Evolutionary conservation across 23 tunicate species (phyloP), one percentile per base, ranked within the genome.

Genomic region (Halocynthia aurantium): DNA sequence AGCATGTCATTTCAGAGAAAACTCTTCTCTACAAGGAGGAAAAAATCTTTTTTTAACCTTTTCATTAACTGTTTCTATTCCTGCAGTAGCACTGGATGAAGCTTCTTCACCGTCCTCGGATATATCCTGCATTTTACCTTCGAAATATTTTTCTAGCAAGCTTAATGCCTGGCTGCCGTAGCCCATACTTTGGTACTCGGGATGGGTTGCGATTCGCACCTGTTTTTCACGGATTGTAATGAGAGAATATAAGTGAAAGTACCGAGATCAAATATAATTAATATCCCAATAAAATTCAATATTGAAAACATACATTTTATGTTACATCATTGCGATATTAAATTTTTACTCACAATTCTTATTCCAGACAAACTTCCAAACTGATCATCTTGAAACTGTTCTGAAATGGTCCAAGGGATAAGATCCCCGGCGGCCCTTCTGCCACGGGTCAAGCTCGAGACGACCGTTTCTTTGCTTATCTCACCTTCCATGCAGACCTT

Each of bases 161-260:
- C 83, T 51, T 21, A 95, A 15, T 10, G 99, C 99, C 9, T 84
- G 73, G 22, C 81, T 80, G 40, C 99, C 99, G 51, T 95, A 95
- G 15, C 96, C 96, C 91, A 91, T 91, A 62, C 96, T 85, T 57
- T 95, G 99, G 73, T 89, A 95, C 63, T 82, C 84, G 9, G 99
- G 96, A 75, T 95, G 99, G 22, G 99, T 95, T 50, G 99, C 99
- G 55, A 95, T 95, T 49, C 96, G 84, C 69, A 88, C 98, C 98
- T 91, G 76, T 6, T 31, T 31, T 31, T 4, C 44, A 31, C 44
- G 4, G 44, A 31, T 31, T 31, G 67, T 0, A 13, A 40, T 17
- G 52, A 8, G 20, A 49, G 12, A 10, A 15, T 65, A 6, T 65
- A 0, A 20, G 9, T 10, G 70, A 65, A 10, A 65, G 19, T 65